Conservation (phyloP, 2,797 vertebrate species). For the Trachurus trachurus region DNA sequence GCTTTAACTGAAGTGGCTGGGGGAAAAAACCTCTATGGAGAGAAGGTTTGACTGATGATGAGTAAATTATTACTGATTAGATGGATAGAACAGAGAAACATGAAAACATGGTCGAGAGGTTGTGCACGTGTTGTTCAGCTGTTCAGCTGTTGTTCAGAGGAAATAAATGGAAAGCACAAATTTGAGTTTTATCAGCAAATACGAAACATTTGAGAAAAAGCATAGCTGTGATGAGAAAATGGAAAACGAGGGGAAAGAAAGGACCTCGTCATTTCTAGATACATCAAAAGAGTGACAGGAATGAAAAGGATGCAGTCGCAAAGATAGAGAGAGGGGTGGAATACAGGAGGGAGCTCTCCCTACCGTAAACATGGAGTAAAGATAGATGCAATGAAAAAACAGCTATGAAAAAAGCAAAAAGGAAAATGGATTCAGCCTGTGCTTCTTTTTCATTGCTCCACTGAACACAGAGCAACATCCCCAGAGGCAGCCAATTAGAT, state of each 20-base stretch:
- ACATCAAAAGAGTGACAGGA: constrained; percentile 21
- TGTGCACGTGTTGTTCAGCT: constrained; percentile 9
- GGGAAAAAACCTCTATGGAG: background rate
- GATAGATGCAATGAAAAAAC: constrained; percentile 57
- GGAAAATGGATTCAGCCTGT: constrained; percentile 62
- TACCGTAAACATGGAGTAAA: constrained; percentile 50
- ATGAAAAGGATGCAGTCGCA: constrained; percentile 9
- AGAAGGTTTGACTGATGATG: background rate
- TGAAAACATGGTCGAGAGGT: background rate
- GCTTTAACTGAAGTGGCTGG: background rate
- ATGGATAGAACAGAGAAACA: constrained; percentile 10
- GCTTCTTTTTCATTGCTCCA: constrained; percentile 70
- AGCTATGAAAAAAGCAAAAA: constrained; percentile 12
- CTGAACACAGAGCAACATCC: constrained; percentile 74
- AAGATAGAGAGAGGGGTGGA: background rate
- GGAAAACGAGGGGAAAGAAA: constrained; percentile 3
- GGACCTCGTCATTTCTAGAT: constrained; percentile 25
- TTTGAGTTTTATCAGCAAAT: constrained; percentile 25
- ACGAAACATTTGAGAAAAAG: constrained; percentile 18
- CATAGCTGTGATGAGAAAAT: constrained; percentile 32
- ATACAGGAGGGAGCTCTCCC: constrained; percentile 5
- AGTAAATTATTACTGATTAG: background rate
- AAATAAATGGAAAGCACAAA: constrained; percentile 27
- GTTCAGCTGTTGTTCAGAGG: background rate
- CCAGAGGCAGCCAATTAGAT: constrained; percentile 79